Percentiles rank a stretch among this genome's conserved stretches.
Evolutionary conservation across 2,113 vertebrate genomes (phyloP).

Genomic region (Setophaga kirtlandii): DNA sequence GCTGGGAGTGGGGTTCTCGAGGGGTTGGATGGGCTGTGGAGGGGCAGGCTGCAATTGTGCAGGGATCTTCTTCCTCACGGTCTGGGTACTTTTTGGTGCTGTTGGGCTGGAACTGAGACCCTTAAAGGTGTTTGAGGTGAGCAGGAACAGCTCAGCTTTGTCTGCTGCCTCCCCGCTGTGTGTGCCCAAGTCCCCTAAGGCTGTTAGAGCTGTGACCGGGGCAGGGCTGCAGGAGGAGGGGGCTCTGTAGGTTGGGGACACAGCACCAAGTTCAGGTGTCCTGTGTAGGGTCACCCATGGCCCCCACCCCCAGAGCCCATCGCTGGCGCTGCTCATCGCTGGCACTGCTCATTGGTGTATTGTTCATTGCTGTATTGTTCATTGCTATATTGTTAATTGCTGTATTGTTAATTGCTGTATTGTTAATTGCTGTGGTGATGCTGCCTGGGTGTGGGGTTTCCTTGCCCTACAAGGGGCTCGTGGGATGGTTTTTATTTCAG

Average conservation of each 20-base stretch:
- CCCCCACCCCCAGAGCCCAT: rapidly evolving
- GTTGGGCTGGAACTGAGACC: not conserved
- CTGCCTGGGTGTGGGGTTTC: not conserved
- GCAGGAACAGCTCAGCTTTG: not conserved
- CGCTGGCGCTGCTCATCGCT: not conserved
- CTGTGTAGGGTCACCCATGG: not conserved
- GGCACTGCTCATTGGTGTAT: not conserved
- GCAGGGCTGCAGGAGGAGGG: not conserved
- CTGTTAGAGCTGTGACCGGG: rapidly evolving
- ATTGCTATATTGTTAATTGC: not conserved
- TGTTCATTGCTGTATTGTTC: not conserved
- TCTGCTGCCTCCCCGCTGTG: not conserved
- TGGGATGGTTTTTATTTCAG: not conserved
- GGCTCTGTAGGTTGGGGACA: rapidly evolving
- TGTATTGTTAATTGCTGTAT: not conserved
- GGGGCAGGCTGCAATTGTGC: not conserved
- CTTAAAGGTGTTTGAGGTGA: not conserved
- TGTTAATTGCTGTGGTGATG: not conserved
- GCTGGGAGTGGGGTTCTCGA: not conserved
- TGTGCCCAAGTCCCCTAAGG: not conserved
- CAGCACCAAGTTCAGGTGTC: not conserved
- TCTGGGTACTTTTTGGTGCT: not conserved
- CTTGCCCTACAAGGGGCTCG: not conserved
- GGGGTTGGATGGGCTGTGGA: not conserved
- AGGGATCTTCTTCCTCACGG: rapidly evolving